Evolutionary conservation across 1,140 invertebrate genomes (phyloP), one percentile per base, ranked within the genome.

Genomic region (Aphidius gifuensis): DNA sequence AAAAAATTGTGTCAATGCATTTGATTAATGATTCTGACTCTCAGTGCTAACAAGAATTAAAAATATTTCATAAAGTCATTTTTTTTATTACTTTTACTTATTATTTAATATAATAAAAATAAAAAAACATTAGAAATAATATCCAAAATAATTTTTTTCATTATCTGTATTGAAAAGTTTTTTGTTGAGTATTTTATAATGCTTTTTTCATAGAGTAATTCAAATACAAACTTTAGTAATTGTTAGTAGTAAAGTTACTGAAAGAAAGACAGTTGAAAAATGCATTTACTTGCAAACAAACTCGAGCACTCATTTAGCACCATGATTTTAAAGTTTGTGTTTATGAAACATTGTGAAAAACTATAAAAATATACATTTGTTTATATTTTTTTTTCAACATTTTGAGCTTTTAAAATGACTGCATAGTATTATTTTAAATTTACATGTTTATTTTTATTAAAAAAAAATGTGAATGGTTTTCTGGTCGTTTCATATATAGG

Each of bases 221-320:
- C 44, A 61, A 61, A 48, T 50, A 59, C 59, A 65, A 61, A 61
- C 59, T 60, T 42, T 11, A n/a, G 9, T 39, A 60, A 53, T 59
- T 39, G 60, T 66, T 62, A 64, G 66, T 65, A 67, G 64, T 65
- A 64, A 64, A 67, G 66, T 67, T 67, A n/a, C 47, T 50, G 21
- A n/a, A 55, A 50, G 57, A 55, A 51, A 65, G 66, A 64, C 59
- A 62, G 67, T 60, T 63, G 62, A 68, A 68, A 66, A 68, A 68
- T 59, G 50, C 62, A 62, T 66, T 64, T 68, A 66, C 60, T 56
- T 60, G 53, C 64, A 58, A 61, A 65, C 58, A 66, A 66, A 68
- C 64, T 68, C 56, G 62, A 62, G 61, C 50, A 65, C 58, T 65
- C 61, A 68, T 68, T 68, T 68, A 68, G 23, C 64, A 65, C 63